phyloP scores from a whole-genome alignment of 1,140 invertebrate genomes.

The Homarus americanus region DNA sequence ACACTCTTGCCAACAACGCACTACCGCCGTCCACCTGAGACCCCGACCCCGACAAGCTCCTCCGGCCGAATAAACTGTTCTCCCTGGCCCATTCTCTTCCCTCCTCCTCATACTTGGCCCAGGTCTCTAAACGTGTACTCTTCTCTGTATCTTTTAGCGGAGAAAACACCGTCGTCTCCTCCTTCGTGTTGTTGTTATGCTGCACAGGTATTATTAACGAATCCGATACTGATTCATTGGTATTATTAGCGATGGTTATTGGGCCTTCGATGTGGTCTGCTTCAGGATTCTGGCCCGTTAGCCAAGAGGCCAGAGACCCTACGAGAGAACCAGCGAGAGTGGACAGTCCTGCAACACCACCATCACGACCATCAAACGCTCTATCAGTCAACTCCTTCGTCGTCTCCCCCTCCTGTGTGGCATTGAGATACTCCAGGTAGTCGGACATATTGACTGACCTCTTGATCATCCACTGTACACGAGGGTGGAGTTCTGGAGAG shows the following conservation, averaged over 20 bases:
- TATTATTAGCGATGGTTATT: no score
- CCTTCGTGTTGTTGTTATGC: background rate
- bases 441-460: constrained; percentile 49
- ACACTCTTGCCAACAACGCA: background rate
- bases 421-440: constrained; percentile 35
- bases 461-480: constrained; percentile 50
- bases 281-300: no score
- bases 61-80: background rate
- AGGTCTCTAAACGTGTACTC: constrained; percentile 13
- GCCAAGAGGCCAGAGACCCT: no score
- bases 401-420: background rate
- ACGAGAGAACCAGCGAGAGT: no score
- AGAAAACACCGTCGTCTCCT: background rate
- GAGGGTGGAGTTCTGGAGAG: constrained; percentile 45
- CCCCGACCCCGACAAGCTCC: background rate
- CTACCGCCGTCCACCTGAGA: background rate
- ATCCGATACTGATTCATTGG: no score
- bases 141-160: background rate
- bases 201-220: no score
- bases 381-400: background rate
- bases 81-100: background rate
- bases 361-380: no score
- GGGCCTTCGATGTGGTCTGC: no score
- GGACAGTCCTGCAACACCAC: no score
- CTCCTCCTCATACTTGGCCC: constrained; percentile 28